Conservation (phyloP, 1,140 invertebrate species). For the Schmidtea mediterranea region DNA sequence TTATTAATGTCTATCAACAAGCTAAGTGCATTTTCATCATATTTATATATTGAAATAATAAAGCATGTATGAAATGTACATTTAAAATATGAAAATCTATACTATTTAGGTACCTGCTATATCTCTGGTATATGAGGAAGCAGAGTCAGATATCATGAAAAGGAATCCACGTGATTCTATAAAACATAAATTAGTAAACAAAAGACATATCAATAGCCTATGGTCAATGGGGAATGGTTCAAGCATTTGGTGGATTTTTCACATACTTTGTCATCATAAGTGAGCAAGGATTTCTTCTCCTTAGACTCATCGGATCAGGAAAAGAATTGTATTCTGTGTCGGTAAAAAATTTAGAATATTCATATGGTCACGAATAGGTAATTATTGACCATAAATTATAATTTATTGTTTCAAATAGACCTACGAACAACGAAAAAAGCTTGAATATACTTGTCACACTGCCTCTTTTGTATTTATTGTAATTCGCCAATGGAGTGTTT, state of each 20-base stretch:
- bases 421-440: slow-evolving; percentile 64
- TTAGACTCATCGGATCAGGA: slow-evolving; percentile 55
- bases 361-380: slow-evolving; percentile 93
- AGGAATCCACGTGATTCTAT: slow-evolving; percentile 64
- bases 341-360: slow-evolving; percentile 78
- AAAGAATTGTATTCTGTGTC: slow-evolving; percentile 81
- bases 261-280: slow-evolving; percentile 95
- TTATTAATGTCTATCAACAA: no score
- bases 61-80: no score
- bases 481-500: slow-evolving; percentile 87
- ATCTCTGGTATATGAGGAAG: slow-evolving; percentile 79
- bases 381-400: no score
- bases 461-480: slow-evolving; percentile 94
- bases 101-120: slow-evolving; percentile 73
- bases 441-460: slow-evolving; percentile 89
- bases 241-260: slow-evolving; percentile 93
- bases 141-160: slow-evolving; percentile 95
- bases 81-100: no score
- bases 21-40: no score
- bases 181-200: slow-evolving; percentile 73
- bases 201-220: slow-evolving; percentile 32
- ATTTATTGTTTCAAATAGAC: no score
- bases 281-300: slow-evolving; percentile 76
- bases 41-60: no score
- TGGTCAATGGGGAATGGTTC: slow-evolving; percentile 46